Evolutionary conservation across 2,888 invertebrate genomes (phyloP).

Genomic region (Plebejus melissa): DNA sequence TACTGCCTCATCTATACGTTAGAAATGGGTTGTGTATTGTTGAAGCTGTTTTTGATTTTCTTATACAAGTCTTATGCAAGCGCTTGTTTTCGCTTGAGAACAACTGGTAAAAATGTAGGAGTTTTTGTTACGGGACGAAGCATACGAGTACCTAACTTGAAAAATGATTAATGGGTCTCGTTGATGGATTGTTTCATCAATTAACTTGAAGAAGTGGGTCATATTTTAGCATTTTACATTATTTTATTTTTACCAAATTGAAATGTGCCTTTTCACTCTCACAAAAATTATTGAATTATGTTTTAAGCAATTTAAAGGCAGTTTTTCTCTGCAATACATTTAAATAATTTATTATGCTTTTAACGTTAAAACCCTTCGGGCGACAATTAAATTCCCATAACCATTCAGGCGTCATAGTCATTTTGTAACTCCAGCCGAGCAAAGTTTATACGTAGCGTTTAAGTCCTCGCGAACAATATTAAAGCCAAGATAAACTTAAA

Average conservation of each 20-base stretch:
- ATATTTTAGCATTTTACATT: slow-evolving; percentile 17
- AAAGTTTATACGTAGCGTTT: slow-evolving; percentile 63
- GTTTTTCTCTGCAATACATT: neutral
- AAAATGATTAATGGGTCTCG: slow-evolving; percentile 23
- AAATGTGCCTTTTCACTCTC: neutral
- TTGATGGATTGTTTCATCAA: slow-evolving; percentile 25
- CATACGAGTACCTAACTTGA: slow-evolving; percentile 1
- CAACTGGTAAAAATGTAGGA: slow-evolving; percentile 6
- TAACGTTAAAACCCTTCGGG: slow-evolving; percentile 29
- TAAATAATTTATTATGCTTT: slow-evolving; percentile 18
- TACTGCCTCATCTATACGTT: neutral
- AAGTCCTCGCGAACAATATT: slow-evolving; percentile 72
- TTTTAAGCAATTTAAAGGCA: neutral
- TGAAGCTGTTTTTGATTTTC: neutral
- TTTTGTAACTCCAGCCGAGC: slow-evolving; percentile 48
- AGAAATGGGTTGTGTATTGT: too few relatives aligned
- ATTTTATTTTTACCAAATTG: slow-evolving; percentile 1
- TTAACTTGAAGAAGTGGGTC: slow-evolving; percentile 27
- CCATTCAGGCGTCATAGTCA: slow-evolving; percentile 38
- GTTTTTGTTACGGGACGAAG: slow-evolving; percentile 12
- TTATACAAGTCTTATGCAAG: neutral
- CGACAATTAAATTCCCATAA: slow-evolving; percentile 36
- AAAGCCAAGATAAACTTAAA: slow-evolving; percentile 75
- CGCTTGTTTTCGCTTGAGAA: neutral
- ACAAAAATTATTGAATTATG: neutral